phyloP scores from a whole-genome alignment of 1,140 invertebrate genomes.

The Bombus vancouverensis region DNA sequence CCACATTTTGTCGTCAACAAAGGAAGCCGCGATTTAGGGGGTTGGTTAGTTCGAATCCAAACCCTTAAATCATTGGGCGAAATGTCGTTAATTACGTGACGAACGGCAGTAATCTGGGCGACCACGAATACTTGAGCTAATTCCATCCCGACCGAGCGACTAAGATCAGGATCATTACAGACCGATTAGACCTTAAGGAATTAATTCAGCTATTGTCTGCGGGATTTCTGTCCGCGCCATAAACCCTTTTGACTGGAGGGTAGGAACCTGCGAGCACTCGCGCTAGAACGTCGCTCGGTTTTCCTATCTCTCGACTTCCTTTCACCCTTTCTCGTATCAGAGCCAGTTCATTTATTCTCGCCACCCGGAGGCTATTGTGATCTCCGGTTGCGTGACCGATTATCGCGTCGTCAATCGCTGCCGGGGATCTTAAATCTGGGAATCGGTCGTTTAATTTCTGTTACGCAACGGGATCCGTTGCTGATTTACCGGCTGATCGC shows the following conservation, averaged over 20 bases:
- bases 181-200: constrained; percentile 76
- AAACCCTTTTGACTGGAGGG: constrained; percentile 76
- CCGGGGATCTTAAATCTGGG: constrained; percentile 46
- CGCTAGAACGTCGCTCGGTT: constrained; percentile 51
- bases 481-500: neutral
- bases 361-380: constrained; percentile 51
- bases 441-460: constrained; percentile 62
- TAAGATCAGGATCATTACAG: constrained; percentile 74
- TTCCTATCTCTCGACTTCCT: constrained; percentile 42
- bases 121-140: constrained; percentile 59
- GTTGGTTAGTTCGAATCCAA: constrained; percentile 31
- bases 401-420: constrained; percentile 55
- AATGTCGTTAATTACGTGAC: constrained; percentile 66
- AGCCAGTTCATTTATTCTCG: constrained; percentile 65
- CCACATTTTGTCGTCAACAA: constrained; percentile 24
- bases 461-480: constrained; percentile 42
- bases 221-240: constrained; percentile 76
- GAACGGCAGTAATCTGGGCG: constrained; percentile 51
- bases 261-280: constrained; percentile 45
- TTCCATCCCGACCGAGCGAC: constrained; percentile 48
- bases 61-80: constrained; percentile 62
- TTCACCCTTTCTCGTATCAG: constrained; percentile 55
- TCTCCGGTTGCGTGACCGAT: constrained; percentile 64
- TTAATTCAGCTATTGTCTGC: constrained; percentile 78
- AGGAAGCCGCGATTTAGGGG: constrained; percentile 3